Percentiles rank a stretch among this genome's conserved stretches.
Conservation (phyloP, 2,888 invertebrate genomes). For the Eubasilissa splendida region DNA sequence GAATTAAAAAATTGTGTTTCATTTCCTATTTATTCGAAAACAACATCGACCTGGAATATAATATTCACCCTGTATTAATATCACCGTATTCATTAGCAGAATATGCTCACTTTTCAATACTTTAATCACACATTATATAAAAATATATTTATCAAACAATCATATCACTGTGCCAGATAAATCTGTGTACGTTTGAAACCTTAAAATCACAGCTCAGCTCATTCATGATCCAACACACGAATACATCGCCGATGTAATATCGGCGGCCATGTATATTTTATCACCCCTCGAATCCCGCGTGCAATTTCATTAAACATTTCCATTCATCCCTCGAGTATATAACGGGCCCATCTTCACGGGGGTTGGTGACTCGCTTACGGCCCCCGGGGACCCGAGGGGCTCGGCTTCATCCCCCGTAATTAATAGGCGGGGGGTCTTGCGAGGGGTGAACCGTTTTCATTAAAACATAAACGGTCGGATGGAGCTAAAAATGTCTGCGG, state of each 20-base stretch:
- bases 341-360: conserved; percentile 1
- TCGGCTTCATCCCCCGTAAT: not conserved
- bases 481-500: conserved; percentile 12
- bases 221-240: not conserved
- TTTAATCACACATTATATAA: too few relatives aligned
- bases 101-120: too few relatives aligned
- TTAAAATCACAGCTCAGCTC: not conserved
- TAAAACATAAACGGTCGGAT: conserved; percentile 8
- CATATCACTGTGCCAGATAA: too few relatives aligned
- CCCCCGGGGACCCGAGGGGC: not conserved
- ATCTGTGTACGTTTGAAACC: too few relatives aligned
- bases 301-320: conserved; percentile 13
- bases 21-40: too few relatives aligned
- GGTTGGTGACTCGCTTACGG: not conserved
- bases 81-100: too few relatives aligned
- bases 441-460: conserved; percentile 1
- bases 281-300: conserved; percentile 5
- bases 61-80: too few relatives aligned
- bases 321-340: conserved; percentile 21
- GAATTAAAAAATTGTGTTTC: too few relatives aligned
- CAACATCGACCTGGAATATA: too few relatives aligned
- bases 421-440: not conserved
- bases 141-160: too few relatives aligned
- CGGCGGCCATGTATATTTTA: not conserved
- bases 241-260: not conserved